These are phyloP conservation scores for Pelvicachromis taeniatus DNA, from an alignment of 2,113 vertebrate species.

Conservation along the genomic window DNA sequence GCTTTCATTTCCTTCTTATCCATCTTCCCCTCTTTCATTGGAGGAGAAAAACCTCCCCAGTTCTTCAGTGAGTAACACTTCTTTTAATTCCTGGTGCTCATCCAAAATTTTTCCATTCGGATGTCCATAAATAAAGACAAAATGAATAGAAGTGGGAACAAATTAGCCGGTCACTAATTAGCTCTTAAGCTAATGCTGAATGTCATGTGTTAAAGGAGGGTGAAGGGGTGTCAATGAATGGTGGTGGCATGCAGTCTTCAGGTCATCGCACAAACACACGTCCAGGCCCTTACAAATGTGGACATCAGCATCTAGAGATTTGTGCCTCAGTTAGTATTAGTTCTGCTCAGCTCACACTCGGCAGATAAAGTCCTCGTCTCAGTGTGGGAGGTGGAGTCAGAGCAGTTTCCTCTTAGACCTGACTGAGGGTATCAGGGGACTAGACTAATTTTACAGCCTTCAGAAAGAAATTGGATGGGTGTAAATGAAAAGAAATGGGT, in stretches of 20 bases:
- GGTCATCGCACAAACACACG: background rate
- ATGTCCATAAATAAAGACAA: conserved; percentile 68
- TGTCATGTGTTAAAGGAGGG: conserved; percentile 45
- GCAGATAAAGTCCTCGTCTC: conserved; percentile 12
- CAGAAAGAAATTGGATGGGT: conserved; percentile 37
- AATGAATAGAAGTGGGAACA: conserved; percentile 67
- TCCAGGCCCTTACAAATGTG: background rate
- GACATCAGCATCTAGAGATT: conserved; percentile 12
- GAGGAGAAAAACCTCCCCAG: conserved; percentile 10
- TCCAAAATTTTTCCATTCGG: conserved; percentile 58
- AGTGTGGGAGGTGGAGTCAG: background rate
- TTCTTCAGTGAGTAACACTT: conserved; percentile 22
- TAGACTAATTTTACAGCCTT: conserved; percentile 36
- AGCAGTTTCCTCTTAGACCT: conserved; percentile 11
- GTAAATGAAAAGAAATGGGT: conserved; percentile 15
- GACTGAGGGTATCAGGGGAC: background rate
- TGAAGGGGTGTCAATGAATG: conserved; percentile 24
- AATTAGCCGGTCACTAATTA: conserved; percentile 70
- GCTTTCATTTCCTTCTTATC: conserved; percentile 40
- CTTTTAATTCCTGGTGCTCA: conserved; percentile 47
- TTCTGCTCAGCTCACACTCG: conserved; percentile 11
- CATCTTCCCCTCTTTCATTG: background rate
- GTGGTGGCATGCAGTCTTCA: background rate
- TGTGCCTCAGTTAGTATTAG: conserved; percentile 21
- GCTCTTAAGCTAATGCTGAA: conserved; percentile 56